These are phyloP conservation scores for Semotilus atromaculatus DNA, from an alignment of 2,797 vertebrate genomes.

Conservation along the genomic window DNA sequence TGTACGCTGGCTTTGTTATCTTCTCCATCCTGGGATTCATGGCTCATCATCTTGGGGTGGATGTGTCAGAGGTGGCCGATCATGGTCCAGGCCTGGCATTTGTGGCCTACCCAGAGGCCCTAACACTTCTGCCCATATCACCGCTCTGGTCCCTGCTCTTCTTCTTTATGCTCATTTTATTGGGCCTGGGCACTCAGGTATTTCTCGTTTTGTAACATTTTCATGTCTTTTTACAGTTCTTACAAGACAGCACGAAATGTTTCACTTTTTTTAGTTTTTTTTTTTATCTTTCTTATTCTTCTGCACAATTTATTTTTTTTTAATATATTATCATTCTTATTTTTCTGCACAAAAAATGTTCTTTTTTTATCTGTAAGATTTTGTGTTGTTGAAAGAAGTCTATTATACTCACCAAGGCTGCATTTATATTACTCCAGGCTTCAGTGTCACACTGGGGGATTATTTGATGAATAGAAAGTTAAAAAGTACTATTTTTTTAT, in stretches of 20 bases:
- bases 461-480: not conserved
- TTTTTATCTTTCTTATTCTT: too few species aligned
- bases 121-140: conserved; percentile 94
- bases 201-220: not conserved
- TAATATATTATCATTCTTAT: too few species aligned
- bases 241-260: not conserved
- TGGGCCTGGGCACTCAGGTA: conserved; percentile 98
- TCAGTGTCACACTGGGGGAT: too few species aligned
- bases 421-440: not conserved
- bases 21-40: conserved; percentile 99
- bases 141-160: conserved; percentile 97
- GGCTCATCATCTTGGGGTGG: conserved; percentile 93
- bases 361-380: not conserved
- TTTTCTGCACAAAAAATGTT: too few species aligned
- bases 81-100: conserved; percentile 96
- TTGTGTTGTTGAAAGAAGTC: not conserved
- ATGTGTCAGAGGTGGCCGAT: conserved; percentile 93
- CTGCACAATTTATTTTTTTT: too few species aligned
- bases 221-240: not conserved
- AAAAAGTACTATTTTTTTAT: too few species aligned
- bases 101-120: conserved; percentile 95
- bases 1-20: conserved; percentile 97
- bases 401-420: not conserved
- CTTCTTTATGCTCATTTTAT: conserved; percentile 99
- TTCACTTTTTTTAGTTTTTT: too few species aligned